Evolutionary conservation across 2,113 vertebrate genomes (phyloP).

Genomic region (Tyto alba): DNA sequence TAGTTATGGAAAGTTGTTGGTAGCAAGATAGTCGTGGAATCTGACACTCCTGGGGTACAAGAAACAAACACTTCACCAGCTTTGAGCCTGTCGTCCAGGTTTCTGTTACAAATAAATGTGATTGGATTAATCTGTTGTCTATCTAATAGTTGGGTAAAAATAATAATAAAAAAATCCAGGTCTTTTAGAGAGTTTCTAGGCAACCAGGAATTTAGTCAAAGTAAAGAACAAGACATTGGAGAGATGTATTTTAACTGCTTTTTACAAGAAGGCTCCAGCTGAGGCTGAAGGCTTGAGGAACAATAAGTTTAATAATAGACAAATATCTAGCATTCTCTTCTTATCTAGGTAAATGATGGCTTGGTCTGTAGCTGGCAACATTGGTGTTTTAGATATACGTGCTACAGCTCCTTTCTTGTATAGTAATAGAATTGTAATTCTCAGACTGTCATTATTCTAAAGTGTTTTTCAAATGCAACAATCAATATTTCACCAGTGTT

Average conservation of each 20-base stretch:
- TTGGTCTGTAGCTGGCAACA: background rate
- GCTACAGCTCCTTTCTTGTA: background rate
- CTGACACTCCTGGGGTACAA: background rate
- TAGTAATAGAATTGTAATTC: background rate
- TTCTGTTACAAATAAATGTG: background rate
- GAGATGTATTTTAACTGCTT: background rate
- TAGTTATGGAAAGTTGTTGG: background rate
- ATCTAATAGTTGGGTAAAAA: background rate
- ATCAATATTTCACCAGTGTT: background rate
- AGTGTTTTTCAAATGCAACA: background rate
- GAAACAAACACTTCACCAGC: background rate
- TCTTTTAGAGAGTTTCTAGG: conserved; percentile 38
- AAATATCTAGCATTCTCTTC: background rate
- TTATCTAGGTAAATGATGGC: background rate
- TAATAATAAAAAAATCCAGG: background rate
- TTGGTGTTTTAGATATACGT: background rate
- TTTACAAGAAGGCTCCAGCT: background rate
- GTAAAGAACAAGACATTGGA: background rate
- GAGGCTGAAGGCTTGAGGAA: conserved; percentile 1
- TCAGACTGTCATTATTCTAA: background rate
- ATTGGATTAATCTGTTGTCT: background rate
- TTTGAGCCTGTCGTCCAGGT: background rate
- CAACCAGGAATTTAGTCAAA: conserved; percentile 23
- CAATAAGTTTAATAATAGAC: background rate
- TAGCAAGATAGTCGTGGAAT: background rate